phyloP scores from a whole-genome alignment of 2,888 invertebrate genomes.

The Trissoscelio sp. region DNA sequence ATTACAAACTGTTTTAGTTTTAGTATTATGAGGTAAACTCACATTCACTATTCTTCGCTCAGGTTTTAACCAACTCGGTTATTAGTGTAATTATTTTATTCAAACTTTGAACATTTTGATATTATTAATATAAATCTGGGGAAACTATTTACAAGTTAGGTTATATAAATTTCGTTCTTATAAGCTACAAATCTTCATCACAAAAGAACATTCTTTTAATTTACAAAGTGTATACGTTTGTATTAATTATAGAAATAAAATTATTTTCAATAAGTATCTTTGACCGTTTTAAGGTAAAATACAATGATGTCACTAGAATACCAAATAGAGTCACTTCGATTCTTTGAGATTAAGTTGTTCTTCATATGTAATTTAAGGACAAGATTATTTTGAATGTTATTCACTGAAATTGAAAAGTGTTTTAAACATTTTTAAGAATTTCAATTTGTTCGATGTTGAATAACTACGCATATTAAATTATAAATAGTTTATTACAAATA shows the following conservation, averaged over 20 bases:
- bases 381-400: not conserved
- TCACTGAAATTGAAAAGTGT: not conserved
- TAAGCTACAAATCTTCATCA: not conserved
- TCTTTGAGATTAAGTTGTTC: not conserved
- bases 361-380: not conserved
- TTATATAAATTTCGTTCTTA: conserved; percentile 40
- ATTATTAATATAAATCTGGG: conserved; percentile 12
- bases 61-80: conserved; percentile 12
- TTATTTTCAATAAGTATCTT: conserved; percentile 14
- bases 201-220: not conserved
- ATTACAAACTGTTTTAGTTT: conserved; percentile 9
- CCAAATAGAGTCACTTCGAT: conserved; percentile 11
- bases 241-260: conserved; percentile 25
- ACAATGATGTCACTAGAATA: conserved; percentile 5
- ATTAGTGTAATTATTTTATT: conserved; percentile 1
- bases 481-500: not conserved
- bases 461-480: not conserved
- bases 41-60: conserved; percentile 17
- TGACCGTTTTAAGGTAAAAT: conserved; percentile 34
- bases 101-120: conserved; percentile 24
- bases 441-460: not conserved
- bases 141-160: not conserved
- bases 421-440: not conserved
- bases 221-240: not conserved
- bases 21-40: conserved; percentile 1